These are phyloP conservation scores for Pogonomyrmex barbatus DNA, from an alignment of 1,140 invertebrate genomes.

Conservation along the genomic window DNA sequence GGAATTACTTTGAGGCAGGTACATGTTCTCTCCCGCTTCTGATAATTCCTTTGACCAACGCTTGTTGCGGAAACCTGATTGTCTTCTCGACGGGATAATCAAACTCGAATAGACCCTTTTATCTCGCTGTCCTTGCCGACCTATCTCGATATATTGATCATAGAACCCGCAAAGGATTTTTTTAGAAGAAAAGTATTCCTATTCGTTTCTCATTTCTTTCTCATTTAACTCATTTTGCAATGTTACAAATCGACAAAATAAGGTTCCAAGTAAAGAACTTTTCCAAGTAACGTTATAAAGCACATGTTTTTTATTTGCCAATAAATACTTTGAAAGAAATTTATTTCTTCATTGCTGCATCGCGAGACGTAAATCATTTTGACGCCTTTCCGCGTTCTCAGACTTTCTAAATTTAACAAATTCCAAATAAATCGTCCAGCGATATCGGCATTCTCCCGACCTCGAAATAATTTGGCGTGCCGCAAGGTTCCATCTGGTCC, in stretches of 20 bases:
- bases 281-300: background rate
- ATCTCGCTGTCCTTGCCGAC: background rate
- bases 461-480: slow-evolving; percentile 35
- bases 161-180: background rate
- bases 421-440: slow-evolving; percentile 30
- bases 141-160: slow-evolving; percentile 1
- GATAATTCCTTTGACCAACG: slow-evolving; percentile 58
- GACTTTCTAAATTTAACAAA: slow-evolving; percentile 25
- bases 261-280: background rate
- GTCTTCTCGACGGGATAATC: slow-evolving; percentile 35
- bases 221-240: background rate
- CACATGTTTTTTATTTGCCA: background rate
- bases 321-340: background rate
- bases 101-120: slow-evolving; percentile 39
- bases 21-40: background rate
- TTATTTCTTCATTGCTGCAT: background rate
- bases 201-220: background rate
- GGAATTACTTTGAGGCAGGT: slow-evolving; percentile 45
- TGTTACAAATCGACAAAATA: background rate
- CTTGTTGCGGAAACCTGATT: slow-evolving; percentile 34
- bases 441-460: background rate
- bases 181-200: background rate
- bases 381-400: background rate
- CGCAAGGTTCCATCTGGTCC: background rate
- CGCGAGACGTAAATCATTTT: background rate